phyloP scores from a whole-genome alignment of 1,140 invertebrate species.

The Penaeus indicus region DNA sequence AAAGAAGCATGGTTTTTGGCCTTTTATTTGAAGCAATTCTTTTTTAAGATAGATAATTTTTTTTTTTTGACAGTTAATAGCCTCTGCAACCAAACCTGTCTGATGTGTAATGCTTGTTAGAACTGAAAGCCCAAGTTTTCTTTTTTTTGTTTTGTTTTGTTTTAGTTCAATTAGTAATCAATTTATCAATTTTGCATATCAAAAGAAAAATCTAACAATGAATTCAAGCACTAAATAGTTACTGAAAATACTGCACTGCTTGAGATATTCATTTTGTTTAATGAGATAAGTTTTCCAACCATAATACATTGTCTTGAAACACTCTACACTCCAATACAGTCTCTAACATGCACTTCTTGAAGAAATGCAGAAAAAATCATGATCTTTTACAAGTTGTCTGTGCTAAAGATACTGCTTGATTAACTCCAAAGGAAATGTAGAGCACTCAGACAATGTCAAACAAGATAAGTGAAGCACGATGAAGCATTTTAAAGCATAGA shows the following conservation, averaged over 20 bases:
- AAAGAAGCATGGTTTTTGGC: not conserved
- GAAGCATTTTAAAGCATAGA: conserved; percentile 4
- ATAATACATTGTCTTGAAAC: no score
- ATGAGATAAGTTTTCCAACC: no score
- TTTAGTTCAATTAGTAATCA: conserved; percentile 1
- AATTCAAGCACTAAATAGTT: no score
- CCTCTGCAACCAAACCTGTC: conserved; percentile 46
- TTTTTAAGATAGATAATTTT: no score
- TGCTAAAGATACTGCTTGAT: no score
- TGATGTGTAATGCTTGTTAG: conserved; percentile 44
- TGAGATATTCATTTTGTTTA: no score
- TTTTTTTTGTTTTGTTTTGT: conserved; percentile 26
- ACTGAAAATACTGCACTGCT: no score
- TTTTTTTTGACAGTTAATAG: conserved; percentile 26
- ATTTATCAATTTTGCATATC: not conserved
- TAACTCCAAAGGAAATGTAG: not conserved
- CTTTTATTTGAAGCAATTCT: not conserved
- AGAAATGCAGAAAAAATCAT: no score
- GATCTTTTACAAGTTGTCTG: no score
- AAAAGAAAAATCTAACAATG: no score
- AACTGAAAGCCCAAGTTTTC: conserved; percentile 51
- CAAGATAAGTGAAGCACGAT: not conserved
- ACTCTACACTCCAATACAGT: no score
- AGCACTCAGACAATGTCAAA: not conserved
- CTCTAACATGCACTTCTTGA: no score